Evolutionary conservation across 2,888 invertebrate genomes (phyloP).

Genomic region (Sussaba pulchella): DNA sequence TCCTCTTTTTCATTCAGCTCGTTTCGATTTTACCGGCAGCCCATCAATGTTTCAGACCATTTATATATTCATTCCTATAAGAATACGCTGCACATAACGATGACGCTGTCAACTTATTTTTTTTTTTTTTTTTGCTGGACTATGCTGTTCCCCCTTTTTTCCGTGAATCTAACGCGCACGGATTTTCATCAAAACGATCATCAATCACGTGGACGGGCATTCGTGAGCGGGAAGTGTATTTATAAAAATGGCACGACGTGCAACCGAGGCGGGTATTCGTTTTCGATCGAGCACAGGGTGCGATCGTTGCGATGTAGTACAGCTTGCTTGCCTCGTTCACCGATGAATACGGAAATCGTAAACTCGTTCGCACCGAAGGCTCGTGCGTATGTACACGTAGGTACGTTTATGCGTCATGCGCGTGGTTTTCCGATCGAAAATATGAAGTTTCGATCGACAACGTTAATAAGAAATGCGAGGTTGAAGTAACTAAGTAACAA

Average conservation of each 20-base stretch:
- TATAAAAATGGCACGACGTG: constrained; percentile 71
- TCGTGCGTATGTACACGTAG: not conserved
- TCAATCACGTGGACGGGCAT: constrained; percentile 69
- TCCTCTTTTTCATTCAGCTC: constrained; percentile 33
- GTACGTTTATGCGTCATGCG: not conserved
- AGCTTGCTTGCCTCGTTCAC: not conserved
- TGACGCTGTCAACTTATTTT: constrained; percentile 37
- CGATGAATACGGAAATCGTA: constrained; percentile 24
- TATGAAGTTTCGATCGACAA: constrained; percentile 12
- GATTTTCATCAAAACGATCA: constrained; percentile 63
- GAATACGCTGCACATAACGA: constrained; percentile 25
- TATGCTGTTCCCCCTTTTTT: constrained; percentile 38
- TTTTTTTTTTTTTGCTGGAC: constrained; percentile 14
- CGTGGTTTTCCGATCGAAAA: constrained; percentile 11
- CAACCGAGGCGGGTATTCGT: not conserved
- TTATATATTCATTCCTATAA: constrained; percentile 45
- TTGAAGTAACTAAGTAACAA: constrained; percentile 57
- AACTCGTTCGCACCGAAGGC: not conserved
- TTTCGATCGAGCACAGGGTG: constrained; percentile 9
- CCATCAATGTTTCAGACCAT: constrained; percentile 22
- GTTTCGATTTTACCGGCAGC: constrained; percentile 27
- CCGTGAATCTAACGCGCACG: constrained; percentile 38
- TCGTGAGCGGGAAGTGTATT: constrained; percentile 66
- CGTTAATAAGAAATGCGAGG: constrained; percentile 43
- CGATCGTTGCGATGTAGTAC: constrained; percentile 7